Conservation (phyloP, 2,888 invertebrate species). For the Orchesellides sinensis region DNA sequence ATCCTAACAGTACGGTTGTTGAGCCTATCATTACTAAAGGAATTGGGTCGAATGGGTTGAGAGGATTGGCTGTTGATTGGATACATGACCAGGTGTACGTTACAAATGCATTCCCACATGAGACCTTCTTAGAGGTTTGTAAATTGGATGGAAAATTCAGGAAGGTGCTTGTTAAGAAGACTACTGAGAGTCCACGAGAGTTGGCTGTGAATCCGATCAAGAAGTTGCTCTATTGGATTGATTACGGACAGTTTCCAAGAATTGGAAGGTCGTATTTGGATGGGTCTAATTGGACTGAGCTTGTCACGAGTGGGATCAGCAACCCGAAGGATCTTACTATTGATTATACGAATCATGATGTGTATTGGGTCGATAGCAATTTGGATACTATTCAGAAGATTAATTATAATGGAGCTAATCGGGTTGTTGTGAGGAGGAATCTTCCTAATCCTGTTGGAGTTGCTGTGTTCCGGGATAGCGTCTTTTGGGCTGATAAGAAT, state of each 20-base stretch:
- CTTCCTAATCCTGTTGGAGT: slow-evolving; percentile 96
- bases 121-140: slow-evolving; percentile 96
- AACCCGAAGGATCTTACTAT: slow-evolving; percentile 93
- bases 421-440: slow-evolving; percentile 88
- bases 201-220: slow-evolving; percentile 98
- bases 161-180: slow-evolving; percentile 93
- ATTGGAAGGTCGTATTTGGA: slow-evolving; percentile 94
- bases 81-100: slow-evolving; percentile 98
- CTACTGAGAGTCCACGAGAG: slow-evolving; percentile 94
- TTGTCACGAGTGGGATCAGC: slow-evolving; percentile 94
- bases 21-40: slow-evolving; percentile 90
- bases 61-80: slow-evolving; percentile 97
- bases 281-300: slow-evolving; percentile 89
- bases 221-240: slow-evolving; percentile 94
- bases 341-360: slow-evolving; percentile 94
- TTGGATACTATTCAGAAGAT: slow-evolving; percentile 96
- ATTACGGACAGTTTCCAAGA: slow-evolving; percentile 96
- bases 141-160: slow-evolving; percentile 94
- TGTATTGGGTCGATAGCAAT: slow-evolving; percentile 98
- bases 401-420: slow-evolving; percentile 88
- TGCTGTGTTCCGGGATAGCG: slow-evolving; percentile 88
- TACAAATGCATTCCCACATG: slow-evolving; percentile 97
- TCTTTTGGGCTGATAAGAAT: slow-evolving; percentile 97
- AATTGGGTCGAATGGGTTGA: slow-evolving; percentile 95
- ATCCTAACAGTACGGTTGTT: slow-evolving; percentile 92